Percentiles rank a stretch among this genome's conserved stretches.
These are phyloP conservation scores for Drosophila multiciliata DNA, from an alignment of 2,888 invertebrate genomes.

Conservation along the genomic window DNA sequence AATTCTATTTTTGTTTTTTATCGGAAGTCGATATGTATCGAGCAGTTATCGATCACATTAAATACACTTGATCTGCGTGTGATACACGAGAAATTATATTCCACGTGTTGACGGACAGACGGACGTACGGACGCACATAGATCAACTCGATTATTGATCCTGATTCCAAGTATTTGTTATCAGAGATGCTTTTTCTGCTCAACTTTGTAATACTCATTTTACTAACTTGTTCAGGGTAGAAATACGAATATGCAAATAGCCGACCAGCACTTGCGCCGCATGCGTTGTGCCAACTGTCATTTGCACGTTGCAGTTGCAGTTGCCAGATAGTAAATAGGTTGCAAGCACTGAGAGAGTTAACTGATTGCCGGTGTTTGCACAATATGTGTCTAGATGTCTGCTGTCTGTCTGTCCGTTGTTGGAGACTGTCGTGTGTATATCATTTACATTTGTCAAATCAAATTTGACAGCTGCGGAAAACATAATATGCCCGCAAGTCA, in stretches of 20 bases:
- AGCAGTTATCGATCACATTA: background rate
- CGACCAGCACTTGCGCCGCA: constrained; percentile 19
- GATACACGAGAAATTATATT: background rate
- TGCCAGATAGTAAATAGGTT: constrained; percentile 1
- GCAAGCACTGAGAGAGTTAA: background rate
- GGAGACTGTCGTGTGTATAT: constrained; percentile 44
- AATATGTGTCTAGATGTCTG: constrained; percentile 14
- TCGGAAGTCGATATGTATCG: background rate
- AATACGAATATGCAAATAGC: constrained; percentile 45
- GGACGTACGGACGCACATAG: background rate
- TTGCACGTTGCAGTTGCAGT: constrained; percentile 19
- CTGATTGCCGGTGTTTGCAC: background rate
- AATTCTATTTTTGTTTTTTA: background rate
- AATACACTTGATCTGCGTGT: background rate
- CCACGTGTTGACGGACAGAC: background rate
- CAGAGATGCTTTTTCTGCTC: background rate
- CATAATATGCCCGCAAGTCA: constrained; percentile 59
- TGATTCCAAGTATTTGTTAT: background rate
- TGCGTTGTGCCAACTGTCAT: constrained; percentile 62
- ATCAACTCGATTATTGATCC: background rate
- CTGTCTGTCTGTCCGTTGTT: constrained; percentile 14
- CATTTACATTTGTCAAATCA: constrained; percentile 80
- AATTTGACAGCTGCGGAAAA: constrained; percentile 78
- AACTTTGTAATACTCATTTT: background rate
- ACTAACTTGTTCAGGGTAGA: constrained; percentile 28